Evolutionary conservation across 2,113 vertebrate species (phyloP), one percentile per base, ranked within the genome.

Genomic region (Dipodomys merriami): DNA sequence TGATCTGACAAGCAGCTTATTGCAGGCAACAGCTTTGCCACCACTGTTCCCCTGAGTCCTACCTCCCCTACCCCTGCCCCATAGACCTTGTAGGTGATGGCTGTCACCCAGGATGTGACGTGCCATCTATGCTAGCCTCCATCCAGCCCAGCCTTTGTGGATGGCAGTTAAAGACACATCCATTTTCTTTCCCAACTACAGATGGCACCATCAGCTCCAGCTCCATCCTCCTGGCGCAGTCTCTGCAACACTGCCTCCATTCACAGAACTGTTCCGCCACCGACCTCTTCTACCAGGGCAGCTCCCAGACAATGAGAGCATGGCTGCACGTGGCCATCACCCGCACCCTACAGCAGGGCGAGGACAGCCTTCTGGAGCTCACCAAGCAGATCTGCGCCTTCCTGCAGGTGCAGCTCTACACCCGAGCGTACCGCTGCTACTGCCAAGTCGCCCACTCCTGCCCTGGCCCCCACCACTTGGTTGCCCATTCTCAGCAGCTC

Each of bases 381-480:
- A 99, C 99, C 0, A 99, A 98, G 79, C 99, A 99, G 98, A 99
- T 99, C 97, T 99, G 99, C 94, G 99, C 99, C 91, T 99, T 99
- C 92, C 97, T 99, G 22, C 99, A 99, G 99, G 99, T 99, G 86
- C 94, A 95, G 53, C 49, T 12, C 77, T n/a, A 3, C 30, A 23
- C 71, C 27, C 4, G 5, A 0, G 1, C 30, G 30, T n/a, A 4
- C 60, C 49, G 12, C 12, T 49, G 49, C 49, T 49, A 12, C 12
- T 49, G 49, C 49, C 49, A 49, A 49, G 49, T 12, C 49, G 27
- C 4, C 35, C 69, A 33, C 69, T 39, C 57, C 44, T 19, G n/a
- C 83, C 13, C 12, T 25, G 2, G 0, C 30, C 19, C 4, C 39
- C 13, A 7, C 25, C 11, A 13, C 39, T 7, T 35, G 0, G 9